Base-by-base conservation (phyloP, 2,888 invertebrate species). In the Cryptosula pallasiana region DNA sequence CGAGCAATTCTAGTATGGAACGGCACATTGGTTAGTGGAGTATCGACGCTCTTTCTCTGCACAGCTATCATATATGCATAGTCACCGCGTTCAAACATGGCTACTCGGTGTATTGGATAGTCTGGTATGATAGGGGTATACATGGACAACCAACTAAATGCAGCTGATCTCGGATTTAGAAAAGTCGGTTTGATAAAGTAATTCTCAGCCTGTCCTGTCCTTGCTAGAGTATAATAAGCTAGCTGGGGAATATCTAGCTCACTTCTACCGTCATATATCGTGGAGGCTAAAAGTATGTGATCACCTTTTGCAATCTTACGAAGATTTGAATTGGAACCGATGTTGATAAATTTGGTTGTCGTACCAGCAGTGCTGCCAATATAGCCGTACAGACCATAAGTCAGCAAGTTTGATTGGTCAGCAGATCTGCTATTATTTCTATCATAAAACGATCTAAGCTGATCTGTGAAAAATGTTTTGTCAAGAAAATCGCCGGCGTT, bases 1-100 rank as follows among this genome's bases (percentile, higher is more conserved):
- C 70, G n/a, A 5, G 35, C 35, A 3, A 70, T 29, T n/a, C 70
- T n/a, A 36, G 70, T 70, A 25, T 63, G 63, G 34, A 63, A 63
- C 2, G 25, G 9, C 13, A 2, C 13, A 32, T 20, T 5, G 3
- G 20, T 32, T 13, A 34, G 9, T 29, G 63, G 32, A 63, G 13
- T 2, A 63, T 20, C n/a, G 2, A 63, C 63, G n/a, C 63, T 34
- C 2, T 32, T 32, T 32, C 32, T 63, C n/a, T 63, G 63, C 27
- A 63, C 32, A 32, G 63, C n/a, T 34, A 63, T 32, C 27, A 27
- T 63, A 32, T 63, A 63, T 27, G 32, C 32, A 34, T 32, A 63
- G n/a, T 34, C 63, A 2, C 63, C 63, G 13, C 32, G 2, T 63
- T 63, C 63, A 25, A 63, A 25, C 32, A 63, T 27, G 5, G 63